Evolutionary conservation across 2,888 invertebrate genomes (phyloP).

Genomic region (Limenitis camilla): DNA sequence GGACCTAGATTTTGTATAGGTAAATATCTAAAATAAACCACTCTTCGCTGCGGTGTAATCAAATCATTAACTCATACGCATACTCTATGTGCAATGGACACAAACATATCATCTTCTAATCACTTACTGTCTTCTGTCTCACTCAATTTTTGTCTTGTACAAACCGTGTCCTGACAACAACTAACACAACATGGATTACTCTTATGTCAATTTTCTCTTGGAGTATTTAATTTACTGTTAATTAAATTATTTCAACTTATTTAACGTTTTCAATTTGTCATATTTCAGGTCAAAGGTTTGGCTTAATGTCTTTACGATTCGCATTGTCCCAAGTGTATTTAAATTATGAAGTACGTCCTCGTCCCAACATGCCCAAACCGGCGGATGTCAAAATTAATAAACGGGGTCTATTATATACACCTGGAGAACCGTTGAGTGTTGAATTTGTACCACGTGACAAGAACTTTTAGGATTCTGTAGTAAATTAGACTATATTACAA

Average conservation of each 20-base stretch:
- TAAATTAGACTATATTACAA: too few species aligned
- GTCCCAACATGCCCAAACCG: constrained; percentile 24
- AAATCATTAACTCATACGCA: background rate
- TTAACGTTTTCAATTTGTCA: background rate
- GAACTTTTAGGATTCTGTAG: too few species aligned
- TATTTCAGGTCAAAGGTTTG: constrained; percentile 37
- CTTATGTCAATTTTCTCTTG: too few species aligned
- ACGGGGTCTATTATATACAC: constrained; percentile 30
- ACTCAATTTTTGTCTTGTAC: too few species aligned
- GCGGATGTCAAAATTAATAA: constrained; percentile 25
- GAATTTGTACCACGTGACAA: constrained; percentile 14
- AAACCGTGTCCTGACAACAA: too few species aligned
- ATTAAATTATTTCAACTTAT: background rate
- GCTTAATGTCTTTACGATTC: constrained; percentile 28
- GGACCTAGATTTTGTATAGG: constrained; percentile 78
- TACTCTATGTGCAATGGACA: background rate
- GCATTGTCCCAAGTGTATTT: constrained; percentile 29
- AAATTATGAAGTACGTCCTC: constrained; percentile 28
- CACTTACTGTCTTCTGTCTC: too few species aligned
- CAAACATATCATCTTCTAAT: too few species aligned
- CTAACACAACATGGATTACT: too few species aligned
- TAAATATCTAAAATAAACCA: constrained; percentile 14
- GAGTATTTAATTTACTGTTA: too few species aligned
- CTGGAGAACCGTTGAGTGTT: constrained; percentile 27
- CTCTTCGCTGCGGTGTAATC: background rate